These are phyloP conservation scores for Pediacus dermestoides DNA, from an alignment of 2,888 invertebrate genomes.

Conservation along the genomic window DNA sequence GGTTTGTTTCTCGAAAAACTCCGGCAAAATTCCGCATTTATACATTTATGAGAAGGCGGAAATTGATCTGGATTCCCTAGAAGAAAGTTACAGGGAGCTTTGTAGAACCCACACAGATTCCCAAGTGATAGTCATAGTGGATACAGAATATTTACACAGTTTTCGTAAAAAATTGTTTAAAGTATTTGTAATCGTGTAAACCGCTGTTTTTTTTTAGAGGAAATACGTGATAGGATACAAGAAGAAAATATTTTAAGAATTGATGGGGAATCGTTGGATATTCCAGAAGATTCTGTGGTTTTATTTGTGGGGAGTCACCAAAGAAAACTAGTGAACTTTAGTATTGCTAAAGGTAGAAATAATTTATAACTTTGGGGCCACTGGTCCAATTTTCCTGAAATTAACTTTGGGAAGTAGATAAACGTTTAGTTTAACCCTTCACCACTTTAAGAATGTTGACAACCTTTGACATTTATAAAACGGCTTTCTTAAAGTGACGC, in stretches of 20 bases:
- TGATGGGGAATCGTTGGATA: conserved; percentile 22
- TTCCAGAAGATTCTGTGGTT: conserved; percentile 47
- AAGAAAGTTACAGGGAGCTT: too few relatives aligned
- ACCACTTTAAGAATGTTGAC: too few relatives aligned
- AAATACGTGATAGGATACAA: too few relatives aligned
- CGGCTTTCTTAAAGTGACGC: conserved; percentile 10
- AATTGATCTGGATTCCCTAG: conserved; percentile 56
- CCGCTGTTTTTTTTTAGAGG: too few relatives aligned
- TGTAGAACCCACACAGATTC: too few relatives aligned
- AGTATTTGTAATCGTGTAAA: not conserved
- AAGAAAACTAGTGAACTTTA: conserved; percentile 53
- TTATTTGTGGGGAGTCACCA: conserved; percentile 56
- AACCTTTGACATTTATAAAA: too few relatives aligned
- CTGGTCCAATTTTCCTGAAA: too few relatives aligned
- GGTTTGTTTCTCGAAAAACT: conserved; percentile 76
- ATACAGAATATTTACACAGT: conserved; percentile 62
- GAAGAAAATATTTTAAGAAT: conserved; percentile 22
- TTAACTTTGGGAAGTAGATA: too few relatives aligned
- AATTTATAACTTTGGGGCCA: too few relatives aligned
- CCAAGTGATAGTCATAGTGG: conserved; percentile 67
- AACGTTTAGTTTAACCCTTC: too few relatives aligned
- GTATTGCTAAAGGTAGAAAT: conserved; percentile 43
- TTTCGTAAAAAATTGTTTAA: conserved; percentile 48
- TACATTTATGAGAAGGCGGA: conserved; percentile 65
- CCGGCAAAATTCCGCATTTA: conserved; percentile 68